Evolutionary conservation across 2,888 invertebrate genomes (phyloP), one percentile per base, ranked within the genome.

Genomic region (Nephrocerus scutellatus): DNA sequence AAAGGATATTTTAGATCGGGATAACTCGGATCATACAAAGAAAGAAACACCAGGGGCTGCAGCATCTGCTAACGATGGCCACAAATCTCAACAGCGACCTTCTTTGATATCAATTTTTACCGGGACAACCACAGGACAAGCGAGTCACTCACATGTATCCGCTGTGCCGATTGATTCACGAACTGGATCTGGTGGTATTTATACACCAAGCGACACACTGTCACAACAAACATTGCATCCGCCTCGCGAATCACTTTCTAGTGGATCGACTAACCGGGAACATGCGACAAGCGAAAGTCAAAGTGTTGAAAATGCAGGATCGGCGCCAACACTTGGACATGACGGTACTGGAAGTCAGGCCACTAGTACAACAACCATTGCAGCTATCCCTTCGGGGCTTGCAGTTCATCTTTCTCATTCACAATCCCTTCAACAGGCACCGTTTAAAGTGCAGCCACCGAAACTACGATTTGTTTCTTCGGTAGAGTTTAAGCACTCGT

Each of bases 381-480:
- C 58, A 7, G 56, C 55, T 1, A 41, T 63, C 22, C 62, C 65
- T 2, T 48, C 62, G 4, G 59, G 60, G 3, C 46, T 72, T 57
- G 29, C 68, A 58, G 59, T 69, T 52, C 52, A 75, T 61, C 58
- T 74, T 55, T 47, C 68, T 3, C 68, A 70, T 47, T 69, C 69
- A 4, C 62, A 66, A 47, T 68, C 69, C 10, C 39, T 68, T 28
- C 68, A 68, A 42, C 68, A 69, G 43, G 61, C 60, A 18, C 66
- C 65, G 0, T 66, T 63, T 36, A 68, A 68, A 45, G 62, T 59
- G 0, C 68, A 68, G 43, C 68, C 76, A 56, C 81, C 83, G 48
- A 84, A 84, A 71, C 72, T 86, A 49, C 78, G 86, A 52, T 86
- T 86, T 71, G 84, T 85, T 39, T 79, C 84, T 47, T 84, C 84